Conservation (phyloP, 2,113 vertebrate genomes). For the Cynoglossus semilaevis region DNA sequence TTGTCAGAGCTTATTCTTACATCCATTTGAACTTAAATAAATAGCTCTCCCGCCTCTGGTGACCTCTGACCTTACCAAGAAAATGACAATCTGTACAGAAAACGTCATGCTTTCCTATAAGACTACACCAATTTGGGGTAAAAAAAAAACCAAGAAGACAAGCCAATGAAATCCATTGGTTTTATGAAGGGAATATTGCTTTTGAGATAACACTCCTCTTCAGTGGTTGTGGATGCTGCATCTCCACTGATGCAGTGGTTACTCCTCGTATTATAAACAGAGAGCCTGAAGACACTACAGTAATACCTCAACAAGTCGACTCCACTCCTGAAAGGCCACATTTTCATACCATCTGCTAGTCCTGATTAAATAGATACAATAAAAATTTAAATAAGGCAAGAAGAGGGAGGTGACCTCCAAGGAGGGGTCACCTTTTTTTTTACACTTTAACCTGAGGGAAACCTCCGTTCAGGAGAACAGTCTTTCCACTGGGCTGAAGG, state of each 20-base stretch:
- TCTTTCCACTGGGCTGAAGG: slow-evolving; percentile 35
- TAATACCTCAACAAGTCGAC: slow-evolving; percentile 1
- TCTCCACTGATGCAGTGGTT: slow-evolving; percentile 33
- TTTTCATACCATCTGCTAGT: slow-evolving; percentile 13
- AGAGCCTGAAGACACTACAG: neutral
- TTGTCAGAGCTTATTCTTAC: slow-evolving; percentile 18
- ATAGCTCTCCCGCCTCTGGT: slow-evolving; percentile 66
- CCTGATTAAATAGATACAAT: slow-evolving; percentile 20
- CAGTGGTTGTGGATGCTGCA: slow-evolving; percentile 35
- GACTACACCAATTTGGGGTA: slow-evolving; percentile 25
- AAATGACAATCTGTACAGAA: slow-evolving; percentile 34
- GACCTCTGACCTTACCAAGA: slow-evolving; percentile 29
- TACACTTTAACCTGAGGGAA: slow-evolving; percentile 63
- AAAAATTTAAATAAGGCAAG: slow-evolving; percentile 60
- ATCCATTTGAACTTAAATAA: slow-evolving; percentile 37
- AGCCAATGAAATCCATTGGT: slow-evolving; percentile 1
- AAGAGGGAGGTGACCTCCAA: slow-evolving; percentile 29
- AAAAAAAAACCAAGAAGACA: slow-evolving; percentile 26
- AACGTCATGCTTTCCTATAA: slow-evolving; percentile 24
- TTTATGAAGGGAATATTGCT: no score
- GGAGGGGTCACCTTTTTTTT: slow-evolving; percentile 29
- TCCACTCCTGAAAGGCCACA: slow-evolving; percentile 51
- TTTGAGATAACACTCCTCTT: slow-evolving; percentile 3
- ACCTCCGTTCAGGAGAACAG: slow-evolving; percentile 58
- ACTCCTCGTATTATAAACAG: no score